Conservation (phyloP, 2,888 invertebrate species). For the Oxycera nigricornis region DNA sequence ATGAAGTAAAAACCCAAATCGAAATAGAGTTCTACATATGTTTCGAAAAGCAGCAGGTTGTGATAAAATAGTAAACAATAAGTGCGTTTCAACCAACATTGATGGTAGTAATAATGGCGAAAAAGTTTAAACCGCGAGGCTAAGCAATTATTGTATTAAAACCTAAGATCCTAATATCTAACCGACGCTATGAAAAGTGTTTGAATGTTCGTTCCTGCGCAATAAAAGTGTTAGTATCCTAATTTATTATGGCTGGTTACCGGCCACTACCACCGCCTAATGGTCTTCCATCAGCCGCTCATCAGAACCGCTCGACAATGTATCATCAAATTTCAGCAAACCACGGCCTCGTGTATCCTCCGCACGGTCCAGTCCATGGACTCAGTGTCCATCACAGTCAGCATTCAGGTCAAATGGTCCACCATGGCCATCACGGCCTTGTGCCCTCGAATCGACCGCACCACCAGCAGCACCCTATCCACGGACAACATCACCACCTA, state of each 20-base stretch:
- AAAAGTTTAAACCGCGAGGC: too few relatives aligned
- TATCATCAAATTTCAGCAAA: slow-evolving; percentile 58
- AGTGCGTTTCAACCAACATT: too few relatives aligned
- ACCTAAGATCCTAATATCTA: too few relatives aligned
- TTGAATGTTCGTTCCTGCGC: too few relatives aligned
- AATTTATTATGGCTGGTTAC: slow-evolving; percentile 51
- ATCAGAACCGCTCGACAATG: slow-evolving; percentile 53
- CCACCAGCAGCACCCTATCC: slow-evolving; percentile 50
- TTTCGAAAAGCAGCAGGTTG: too few relatives aligned
- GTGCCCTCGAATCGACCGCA: slow-evolving; percentile 54
- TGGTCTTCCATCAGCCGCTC: slow-evolving; percentile 40
- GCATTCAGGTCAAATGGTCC: slow-evolving; percentile 51
- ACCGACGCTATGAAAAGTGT: too few relatives aligned
- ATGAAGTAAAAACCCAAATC: too few relatives aligned
- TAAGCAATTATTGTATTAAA: too few relatives aligned
- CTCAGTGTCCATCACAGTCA: slow-evolving; percentile 55
- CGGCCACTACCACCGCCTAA: slow-evolving; percentile 54
- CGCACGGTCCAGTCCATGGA: slow-evolving; percentile 61
- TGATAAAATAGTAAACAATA: too few relatives aligned
- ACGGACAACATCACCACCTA: slow-evolving; percentile 49
- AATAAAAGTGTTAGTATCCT: neutral
- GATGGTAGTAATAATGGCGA: too few relatives aligned
- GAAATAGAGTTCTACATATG: too few relatives aligned
- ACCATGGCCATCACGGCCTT: slow-evolving; percentile 57
- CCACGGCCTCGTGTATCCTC: slow-evolving; percentile 61